These are phyloP conservation scores for Scaptomyza pallida DNA, from an alignment of 1,140 invertebrate genomes.

Conservation along the genomic window DNA sequence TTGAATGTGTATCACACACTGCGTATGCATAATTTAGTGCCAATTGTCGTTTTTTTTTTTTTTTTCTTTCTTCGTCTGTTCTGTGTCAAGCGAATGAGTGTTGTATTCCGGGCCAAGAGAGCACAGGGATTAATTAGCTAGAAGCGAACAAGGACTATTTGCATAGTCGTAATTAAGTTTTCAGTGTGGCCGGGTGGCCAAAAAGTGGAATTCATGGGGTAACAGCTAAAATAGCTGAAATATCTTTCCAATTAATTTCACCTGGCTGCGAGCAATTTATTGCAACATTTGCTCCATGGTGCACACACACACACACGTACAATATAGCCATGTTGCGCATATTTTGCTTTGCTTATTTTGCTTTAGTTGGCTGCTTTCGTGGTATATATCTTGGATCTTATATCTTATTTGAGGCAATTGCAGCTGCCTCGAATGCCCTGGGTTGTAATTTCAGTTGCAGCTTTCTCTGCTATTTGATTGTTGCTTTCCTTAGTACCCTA, in stretches of 20 bases:
- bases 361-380: conserved; percentile 45
- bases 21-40: conserved; percentile 41
- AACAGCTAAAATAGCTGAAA: conserved; percentile 63
- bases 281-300: conserved; percentile 66
- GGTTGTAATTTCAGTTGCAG: conserved; percentile 79
- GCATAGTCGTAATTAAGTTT: conserved; percentile 64
- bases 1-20: conserved; percentile 5
- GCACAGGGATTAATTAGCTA: conserved; percentile 5
- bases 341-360: conserved; percentile 57
- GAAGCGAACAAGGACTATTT: conserved; percentile 9
- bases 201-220: conserved; percentile 22
- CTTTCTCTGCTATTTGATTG: conserved; percentile 66
- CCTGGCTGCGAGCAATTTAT: conserved; percentile 72
- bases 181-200: conserved; percentile 3
- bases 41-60: conserved; percentile 1
- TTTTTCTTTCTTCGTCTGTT: too few species aligned
- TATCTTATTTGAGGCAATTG: conserved; percentile 52
- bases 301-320: neutral
- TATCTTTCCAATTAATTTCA: conserved; percentile 79
- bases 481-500: conserved; percentile 47
- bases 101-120: neutral
- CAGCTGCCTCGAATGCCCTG: conserved; percentile 48
- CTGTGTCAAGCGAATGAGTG: neutral
- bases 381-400: conserved; percentile 61
- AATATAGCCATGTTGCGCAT: conserved; percentile 31